A percentile compares a stretch with the other conserved stretches of the same genome.
Conservation (phyloP, 2,113 vertebrate genomes). For the Halichoerus grypus region DNA sequence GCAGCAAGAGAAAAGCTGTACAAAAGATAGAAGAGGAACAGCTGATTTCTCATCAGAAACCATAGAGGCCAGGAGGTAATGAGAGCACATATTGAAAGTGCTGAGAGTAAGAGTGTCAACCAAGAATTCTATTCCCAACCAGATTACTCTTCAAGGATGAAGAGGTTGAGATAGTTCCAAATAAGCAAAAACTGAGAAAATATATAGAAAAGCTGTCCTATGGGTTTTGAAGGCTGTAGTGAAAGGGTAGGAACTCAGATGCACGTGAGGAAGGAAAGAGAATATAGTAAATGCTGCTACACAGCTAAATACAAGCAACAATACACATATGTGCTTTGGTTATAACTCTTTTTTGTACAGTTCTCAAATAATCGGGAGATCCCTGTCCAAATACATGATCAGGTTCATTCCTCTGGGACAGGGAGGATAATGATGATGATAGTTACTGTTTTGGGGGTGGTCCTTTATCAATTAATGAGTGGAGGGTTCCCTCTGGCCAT, state of each 20-base stretch:
- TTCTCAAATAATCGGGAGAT: background rate
- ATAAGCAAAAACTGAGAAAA: background rate
- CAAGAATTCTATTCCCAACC: no score
- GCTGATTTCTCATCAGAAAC: background rate
- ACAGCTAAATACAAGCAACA: no score
- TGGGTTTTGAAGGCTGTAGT: background rate
- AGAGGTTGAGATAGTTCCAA: background rate
- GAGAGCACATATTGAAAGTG: background rate
- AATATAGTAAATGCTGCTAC: background rate
- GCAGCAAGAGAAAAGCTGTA: background rate
- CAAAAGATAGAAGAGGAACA: background rate
- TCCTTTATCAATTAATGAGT: background rate
- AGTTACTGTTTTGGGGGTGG: background rate
- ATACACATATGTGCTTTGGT: background rate
- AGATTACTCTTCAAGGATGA: background rate
- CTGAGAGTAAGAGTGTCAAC: background rate
- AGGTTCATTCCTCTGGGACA: background rate
- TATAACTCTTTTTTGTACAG: background rate
- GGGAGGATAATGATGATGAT: background rate
- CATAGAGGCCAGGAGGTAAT: background rate
- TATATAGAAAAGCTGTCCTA: background rate
- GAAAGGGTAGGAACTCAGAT: background rate
- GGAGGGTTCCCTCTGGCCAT: background rate
- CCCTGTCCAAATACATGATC: background rate
- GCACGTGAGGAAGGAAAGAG: background rate